phyloP scores from a whole-genome alignment of 1,140 invertebrate species.

The Lasioglossum albipes region DNA sequence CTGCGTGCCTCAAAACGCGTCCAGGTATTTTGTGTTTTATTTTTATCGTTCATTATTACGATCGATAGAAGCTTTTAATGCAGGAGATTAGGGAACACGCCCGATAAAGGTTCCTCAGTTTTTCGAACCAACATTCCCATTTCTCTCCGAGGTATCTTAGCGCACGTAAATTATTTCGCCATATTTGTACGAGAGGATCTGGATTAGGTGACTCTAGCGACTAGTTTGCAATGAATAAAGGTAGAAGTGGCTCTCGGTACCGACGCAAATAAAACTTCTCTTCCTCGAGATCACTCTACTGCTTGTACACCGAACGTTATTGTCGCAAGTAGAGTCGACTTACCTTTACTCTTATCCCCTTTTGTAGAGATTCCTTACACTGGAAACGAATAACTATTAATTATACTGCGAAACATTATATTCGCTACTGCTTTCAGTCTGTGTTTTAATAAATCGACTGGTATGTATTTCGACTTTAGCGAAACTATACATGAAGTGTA shows the following conservation, averaged over 20 bases:
- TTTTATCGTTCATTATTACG: too few species aligned
- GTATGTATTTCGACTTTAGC: too few species aligned
- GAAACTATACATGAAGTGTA: too few species aligned
- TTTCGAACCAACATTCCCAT: too few species aligned
- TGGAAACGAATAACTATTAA: conserved; percentile 17
- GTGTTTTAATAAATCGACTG: too few species aligned
- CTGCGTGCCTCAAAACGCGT: neutral
- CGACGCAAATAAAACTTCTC: conserved; percentile 57
- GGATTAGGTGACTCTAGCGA: conserved; percentile 31
- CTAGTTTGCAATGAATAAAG: conserved; percentile 41
- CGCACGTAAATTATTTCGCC: neutral
- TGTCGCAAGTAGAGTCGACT: conserved; percentile 26
- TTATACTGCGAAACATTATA: conserved; percentile 22
- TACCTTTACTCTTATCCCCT: conserved; percentile 1
- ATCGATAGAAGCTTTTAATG: too few species aligned
- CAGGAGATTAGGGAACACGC: too few species aligned
- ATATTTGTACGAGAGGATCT: conserved; percentile 2
- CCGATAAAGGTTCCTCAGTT: too few species aligned
- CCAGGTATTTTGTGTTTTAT: too few species aligned
- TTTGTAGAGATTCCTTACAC: neutral
- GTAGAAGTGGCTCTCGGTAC: conserved; percentile 8
- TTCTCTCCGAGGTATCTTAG: too few species aligned
- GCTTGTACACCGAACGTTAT: conserved; percentile 41
- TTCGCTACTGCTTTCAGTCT: too few species aligned
- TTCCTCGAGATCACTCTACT: conserved; percentile 43